Evolutionary conservation across 2,113 vertebrate species (phyloP).

Genomic region (Myotis lucifugus): DNA sequence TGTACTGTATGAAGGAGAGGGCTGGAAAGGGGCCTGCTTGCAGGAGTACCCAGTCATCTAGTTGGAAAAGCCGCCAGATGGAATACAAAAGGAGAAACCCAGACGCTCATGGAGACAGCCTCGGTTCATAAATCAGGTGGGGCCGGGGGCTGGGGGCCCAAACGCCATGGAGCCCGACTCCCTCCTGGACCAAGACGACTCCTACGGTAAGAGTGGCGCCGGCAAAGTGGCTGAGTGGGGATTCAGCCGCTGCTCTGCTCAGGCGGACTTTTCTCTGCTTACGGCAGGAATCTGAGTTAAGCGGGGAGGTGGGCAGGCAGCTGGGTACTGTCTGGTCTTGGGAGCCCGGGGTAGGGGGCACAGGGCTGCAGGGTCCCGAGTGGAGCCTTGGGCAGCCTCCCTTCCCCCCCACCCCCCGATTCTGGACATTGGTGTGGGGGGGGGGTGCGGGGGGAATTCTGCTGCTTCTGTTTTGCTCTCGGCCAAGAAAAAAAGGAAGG

Average conservation of each 20-base stretch:
- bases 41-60: conserved; percentile 87
- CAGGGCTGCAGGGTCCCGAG: conserved; percentile 42
- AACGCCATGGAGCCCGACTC: conserved; percentile 87
- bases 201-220: conserved; percentile 85
- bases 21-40: conserved; percentile 87
- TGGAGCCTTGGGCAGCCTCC: background rate
- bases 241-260: conserved; percentile 58
- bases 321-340: conserved; percentile 60
- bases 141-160: conserved; percentile 84
- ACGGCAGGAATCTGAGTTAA: conserved; percentile 25
- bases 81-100: conserved; percentile 86
- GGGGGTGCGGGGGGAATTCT: background rate
- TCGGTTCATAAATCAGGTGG: conserved; percentile 87
- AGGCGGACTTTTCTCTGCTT: conserved; percentile 58
- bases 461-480: conserved; percentile 63
- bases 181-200: conserved; percentile 85
- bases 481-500: conserved; percentile 65
- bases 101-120: conserved; percentile 85
- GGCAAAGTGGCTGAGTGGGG: conserved; percentile 73
- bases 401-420: background rate
- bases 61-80: conserved; percentile 87
- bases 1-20: conserved; percentile 85
- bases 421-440: background rate
- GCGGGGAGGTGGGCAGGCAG: background rate
- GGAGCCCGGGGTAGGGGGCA: background rate